A percentile compares a stretch with the other conserved stretches of the same genome.
Evolutionary conservation across 2,888 invertebrate genomes (phyloP).

Genomic region (Lochmaea crataegi): DNA sequence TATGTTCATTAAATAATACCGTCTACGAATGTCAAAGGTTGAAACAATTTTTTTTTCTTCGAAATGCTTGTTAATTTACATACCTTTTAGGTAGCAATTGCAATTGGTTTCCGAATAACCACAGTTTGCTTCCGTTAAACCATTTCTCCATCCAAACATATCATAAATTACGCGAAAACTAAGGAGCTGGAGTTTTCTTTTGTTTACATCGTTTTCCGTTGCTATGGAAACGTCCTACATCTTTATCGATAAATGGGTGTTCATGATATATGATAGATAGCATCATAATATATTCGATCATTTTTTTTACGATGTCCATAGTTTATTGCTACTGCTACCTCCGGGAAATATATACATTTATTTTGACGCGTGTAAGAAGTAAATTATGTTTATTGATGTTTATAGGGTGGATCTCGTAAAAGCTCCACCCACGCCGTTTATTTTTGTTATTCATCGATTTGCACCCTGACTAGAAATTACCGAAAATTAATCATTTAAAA

Average conservation of each 20-base stretch:
- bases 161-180: conserved; percentile 37
- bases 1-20: too few species aligned
- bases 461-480: too few species aligned
- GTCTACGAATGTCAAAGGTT: too few species aligned
- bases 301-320: too few species aligned
- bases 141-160: conserved; percentile 84
- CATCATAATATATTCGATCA: neutral
- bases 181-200: conserved; percentile 12
- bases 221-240: conserved; percentile 39
- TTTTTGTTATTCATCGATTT: too few species aligned
- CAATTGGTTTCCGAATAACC: conserved; percentile 91
- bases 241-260: conserved; percentile 33
- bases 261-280: conserved; percentile 11
- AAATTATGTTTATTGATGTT: too few species aligned
- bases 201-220: conserved; percentile 43
- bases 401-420: too few species aligned
- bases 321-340: too few species aligned
- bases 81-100: conserved; percentile 87
- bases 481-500: too few species aligned
- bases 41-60: neutral
- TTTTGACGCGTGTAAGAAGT: too few species aligned
- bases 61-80: conserved; percentile 49
- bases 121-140: conserved; percentile 90
- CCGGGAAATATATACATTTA: too few species aligned
- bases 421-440: too few species aligned